Evolutionary conservation across 2,888 invertebrate species (phyloP).

Genomic region (Teleiodes luculella): DNA sequence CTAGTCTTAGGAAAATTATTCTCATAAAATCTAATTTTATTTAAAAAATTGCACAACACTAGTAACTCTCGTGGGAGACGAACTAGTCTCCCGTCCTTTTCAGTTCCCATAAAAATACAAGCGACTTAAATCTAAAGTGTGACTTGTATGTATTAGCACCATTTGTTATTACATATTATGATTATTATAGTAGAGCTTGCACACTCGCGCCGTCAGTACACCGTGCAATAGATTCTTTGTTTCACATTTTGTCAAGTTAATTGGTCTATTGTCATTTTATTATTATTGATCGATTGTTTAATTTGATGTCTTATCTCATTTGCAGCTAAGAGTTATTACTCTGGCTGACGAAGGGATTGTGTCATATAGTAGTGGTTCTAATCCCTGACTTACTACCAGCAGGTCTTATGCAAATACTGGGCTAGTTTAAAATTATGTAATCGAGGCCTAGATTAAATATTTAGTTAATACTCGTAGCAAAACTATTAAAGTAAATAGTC

Average conservation of each 20-base stretch:
- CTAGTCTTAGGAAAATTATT: too few species aligned
- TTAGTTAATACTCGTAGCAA: neutral
- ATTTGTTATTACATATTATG: too few species aligned
- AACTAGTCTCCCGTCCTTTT: too few species aligned
- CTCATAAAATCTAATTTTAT: too few species aligned
- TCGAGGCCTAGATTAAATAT: slow-evolving; percentile 9
- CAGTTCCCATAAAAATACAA: too few species aligned
- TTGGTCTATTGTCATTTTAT: slow-evolving; percentile 61
- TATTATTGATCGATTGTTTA: slow-evolving; percentile 44
- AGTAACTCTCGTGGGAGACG: too few species aligned
- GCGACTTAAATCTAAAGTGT: too few species aligned
- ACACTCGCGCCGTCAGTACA: neutral
- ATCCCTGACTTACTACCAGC: neutral
- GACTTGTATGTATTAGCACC: too few species aligned
- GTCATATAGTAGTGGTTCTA: neutral
- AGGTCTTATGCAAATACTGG: slow-evolving; percentile 6
- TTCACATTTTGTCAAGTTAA: slow-evolving; percentile 53
- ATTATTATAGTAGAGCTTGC: neutral
- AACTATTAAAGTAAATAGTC: slow-evolving; percentile 19
- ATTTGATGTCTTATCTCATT: slow-evolving; percentile 33
- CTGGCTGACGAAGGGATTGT: slow-evolving; percentile 27
- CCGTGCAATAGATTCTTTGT: slow-evolving; percentile 48
- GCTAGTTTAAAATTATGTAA: neutral
- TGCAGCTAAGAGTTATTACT: slow-evolving; percentile 34
- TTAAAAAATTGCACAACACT: too few species aligned